Evolutionary conservation across 2,888 invertebrate species (phyloP).

Genomic region (Machimus atricapillus): DNA sequence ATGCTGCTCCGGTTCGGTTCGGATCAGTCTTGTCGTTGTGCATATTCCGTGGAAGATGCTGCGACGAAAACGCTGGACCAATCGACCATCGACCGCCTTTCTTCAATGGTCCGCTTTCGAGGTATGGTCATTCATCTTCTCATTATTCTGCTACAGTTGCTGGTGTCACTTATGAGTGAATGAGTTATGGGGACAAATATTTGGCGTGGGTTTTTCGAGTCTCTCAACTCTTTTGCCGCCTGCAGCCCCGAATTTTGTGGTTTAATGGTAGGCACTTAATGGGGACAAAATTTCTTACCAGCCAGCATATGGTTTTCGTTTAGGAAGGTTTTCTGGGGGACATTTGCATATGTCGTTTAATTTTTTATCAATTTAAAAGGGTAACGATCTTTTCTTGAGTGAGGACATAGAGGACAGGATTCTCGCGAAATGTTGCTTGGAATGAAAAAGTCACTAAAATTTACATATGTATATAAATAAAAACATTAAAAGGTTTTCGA

Average conservation of each 20-base stretch:
- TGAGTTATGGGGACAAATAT: conserved; percentile 38
- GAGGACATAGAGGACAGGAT: neutral
- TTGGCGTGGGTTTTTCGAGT: conserved; percentile 14
- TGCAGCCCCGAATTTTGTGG: conserved; percentile 7
- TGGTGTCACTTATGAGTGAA: conserved; percentile 29
- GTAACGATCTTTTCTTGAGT: neutral
- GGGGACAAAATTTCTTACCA: neutral
- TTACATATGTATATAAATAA: too few species aligned
- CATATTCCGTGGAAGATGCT: conserved; percentile 13
- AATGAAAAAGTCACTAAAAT: too few species aligned
- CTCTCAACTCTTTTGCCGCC: conserved; percentile 13
- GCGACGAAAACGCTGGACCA: neutral
- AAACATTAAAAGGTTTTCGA: too few species aligned
- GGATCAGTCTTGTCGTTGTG: neutral
- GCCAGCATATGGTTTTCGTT: neutral
- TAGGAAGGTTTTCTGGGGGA: neutral
- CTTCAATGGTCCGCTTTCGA: conserved; percentile 1
- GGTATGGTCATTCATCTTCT: conserved; percentile 38
- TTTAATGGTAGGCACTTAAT: neutral
- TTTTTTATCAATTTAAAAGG: neutral
- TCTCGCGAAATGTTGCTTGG: neutral
- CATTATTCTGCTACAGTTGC: conserved; percentile 33
- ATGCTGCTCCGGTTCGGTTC: neutral
- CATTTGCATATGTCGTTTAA: neutral
- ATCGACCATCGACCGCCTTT: neutral